Evolutionary conservation across 2,888 invertebrate genomes (phyloP).

Genomic region (Steinernema hermaphroditum): DNA sequence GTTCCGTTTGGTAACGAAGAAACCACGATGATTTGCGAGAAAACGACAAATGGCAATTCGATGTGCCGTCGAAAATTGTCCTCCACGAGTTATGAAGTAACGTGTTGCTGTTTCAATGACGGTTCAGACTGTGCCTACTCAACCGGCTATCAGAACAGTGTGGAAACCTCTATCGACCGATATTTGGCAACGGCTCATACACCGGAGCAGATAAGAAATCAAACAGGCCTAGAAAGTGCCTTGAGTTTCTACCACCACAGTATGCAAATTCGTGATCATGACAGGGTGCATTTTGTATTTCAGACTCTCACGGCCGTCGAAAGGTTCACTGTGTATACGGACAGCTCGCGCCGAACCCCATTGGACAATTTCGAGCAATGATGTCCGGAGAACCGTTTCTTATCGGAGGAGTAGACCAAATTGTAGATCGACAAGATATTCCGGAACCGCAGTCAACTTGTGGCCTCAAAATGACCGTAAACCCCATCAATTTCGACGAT

Average conservation of each 20-base stretch:
- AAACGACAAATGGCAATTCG: background rate
- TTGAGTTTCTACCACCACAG: background rate
- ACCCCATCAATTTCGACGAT: background rate
- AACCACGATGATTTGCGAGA: too few relatives aligned
- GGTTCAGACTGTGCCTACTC: background rate
- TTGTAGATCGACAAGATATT: background rate
- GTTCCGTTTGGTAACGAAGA: background rate
- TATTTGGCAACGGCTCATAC: background rate
- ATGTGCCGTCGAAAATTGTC: background rate
- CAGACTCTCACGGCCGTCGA: background rate
- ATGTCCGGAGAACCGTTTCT: background rate
- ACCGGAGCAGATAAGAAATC: too few relatives aligned
- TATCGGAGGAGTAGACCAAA: background rate
- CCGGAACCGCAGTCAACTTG: background rate
- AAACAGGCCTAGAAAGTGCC: background rate
- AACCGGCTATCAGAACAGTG: background rate
- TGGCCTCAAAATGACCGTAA: background rate
- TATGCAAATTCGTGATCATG: background rate
- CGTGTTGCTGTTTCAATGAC: background rate
- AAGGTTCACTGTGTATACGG: background rate
- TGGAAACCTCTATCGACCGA: background rate
- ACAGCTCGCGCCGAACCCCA: background rate
- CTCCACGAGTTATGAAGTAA: background rate
- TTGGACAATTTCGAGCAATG: background rate
- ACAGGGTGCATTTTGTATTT: background rate